phyloP scores from a whole-genome alignment of 2,113 vertebrate species.

The Elachura formosa region DNA sequence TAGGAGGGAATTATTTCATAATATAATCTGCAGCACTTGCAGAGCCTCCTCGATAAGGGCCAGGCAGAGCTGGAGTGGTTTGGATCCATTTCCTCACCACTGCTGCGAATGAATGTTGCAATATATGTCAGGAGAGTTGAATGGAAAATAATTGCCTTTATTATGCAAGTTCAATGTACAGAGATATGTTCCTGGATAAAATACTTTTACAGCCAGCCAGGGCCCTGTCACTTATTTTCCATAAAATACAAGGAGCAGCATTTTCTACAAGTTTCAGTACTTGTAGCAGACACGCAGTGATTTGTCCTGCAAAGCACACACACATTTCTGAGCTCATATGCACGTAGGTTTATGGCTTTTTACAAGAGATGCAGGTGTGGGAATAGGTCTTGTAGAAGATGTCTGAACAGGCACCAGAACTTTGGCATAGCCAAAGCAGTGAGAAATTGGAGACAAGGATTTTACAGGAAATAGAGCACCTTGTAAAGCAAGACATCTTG shows the following conservation, averaged over 20 bases:
- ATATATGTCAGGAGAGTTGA: not conserved
- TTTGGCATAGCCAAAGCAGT: not conserved
- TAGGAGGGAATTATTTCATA: not conserved
- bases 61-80: slow-evolving; percentile 16
- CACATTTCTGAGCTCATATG: not conserved
- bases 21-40: not conserved
- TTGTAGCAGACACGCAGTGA: not conserved
- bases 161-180: not conserved
- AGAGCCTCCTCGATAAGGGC: slow-evolving; percentile 34
- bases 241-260: not conserved
- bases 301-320: not conserved
- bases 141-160: slow-evolving; percentile 33
- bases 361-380: not conserved
- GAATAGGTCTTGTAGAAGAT: not conserved
- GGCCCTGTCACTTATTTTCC: not conserved
- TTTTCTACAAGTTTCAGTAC: not conserved
- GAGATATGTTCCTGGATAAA: slow-evolving; percentile 42
- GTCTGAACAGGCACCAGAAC: not conserved
- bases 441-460: not conserved
- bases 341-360: not conserved
- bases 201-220: not conserved
- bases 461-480: not conserved
- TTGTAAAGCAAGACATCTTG: not conserved
- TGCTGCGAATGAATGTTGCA: not conserved
- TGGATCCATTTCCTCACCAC: not conserved